A percentile compares a stretch with the other conserved stretches of the same genome.
Conservation (phyloP, 2,888 invertebrate genomes). For the Aradus depressus region DNA sequence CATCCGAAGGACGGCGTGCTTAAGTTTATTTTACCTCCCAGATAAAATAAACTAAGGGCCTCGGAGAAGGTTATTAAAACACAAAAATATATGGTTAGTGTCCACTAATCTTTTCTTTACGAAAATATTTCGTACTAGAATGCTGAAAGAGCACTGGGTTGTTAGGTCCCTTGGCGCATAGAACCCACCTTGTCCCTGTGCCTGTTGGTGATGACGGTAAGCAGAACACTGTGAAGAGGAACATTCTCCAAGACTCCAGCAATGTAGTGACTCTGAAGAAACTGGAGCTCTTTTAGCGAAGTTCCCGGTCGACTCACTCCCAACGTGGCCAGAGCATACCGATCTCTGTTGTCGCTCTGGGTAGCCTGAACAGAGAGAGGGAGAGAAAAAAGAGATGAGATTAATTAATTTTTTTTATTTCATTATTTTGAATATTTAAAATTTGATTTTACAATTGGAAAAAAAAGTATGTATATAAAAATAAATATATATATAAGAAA, state of each 20-base stretch:
- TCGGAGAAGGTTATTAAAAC: no score
- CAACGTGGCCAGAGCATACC: slow-evolving; percentile 75
- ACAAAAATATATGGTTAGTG: no score
- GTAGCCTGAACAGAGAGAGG: slow-evolving; percentile 46
- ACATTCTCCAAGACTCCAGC: slow-evolving; percentile 66
- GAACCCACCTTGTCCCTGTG: slow-evolving; percentile 42
- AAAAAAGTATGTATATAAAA: no score
- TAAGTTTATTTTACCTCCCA: no score
- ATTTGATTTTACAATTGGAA: neutral
- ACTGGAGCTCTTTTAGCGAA: slow-evolving; percentile 46
- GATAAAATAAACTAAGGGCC: no score
- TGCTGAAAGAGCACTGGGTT: no score
- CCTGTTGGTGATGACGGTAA: slow-evolving; percentile 49
- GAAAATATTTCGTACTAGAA: no score
- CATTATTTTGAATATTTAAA: neutral
- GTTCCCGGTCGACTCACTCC: slow-evolving; percentile 50
- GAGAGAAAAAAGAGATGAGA: neutral
- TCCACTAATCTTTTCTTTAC: no score
- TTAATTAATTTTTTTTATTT: neutral
- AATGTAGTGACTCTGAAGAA: slow-evolving; percentile 58
- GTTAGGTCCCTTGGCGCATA: no score
- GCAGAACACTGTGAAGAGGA: slow-evolving; percentile 58
- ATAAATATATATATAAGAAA: neutral
- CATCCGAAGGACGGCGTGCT: no score
- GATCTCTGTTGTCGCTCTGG: slow-evolving; percentile 74